phyloP scores from a whole-genome alignment of 2,797 vertebrate genomes.

The Fringilla coelebs region DNA sequence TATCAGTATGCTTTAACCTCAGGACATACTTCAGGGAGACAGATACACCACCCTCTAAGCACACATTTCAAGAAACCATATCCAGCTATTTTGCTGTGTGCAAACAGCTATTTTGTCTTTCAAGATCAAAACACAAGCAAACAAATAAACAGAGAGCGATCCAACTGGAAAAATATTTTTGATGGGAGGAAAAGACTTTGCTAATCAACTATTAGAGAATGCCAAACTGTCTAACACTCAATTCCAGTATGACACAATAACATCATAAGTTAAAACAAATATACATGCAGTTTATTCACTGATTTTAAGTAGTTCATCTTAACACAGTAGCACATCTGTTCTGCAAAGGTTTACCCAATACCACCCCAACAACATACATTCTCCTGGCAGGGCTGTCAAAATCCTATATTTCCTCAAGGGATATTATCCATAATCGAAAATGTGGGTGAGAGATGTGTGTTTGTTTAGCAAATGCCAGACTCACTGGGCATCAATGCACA shows the following conservation, averaged over 20 bases:
- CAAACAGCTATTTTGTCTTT: conserved; percentile 47
- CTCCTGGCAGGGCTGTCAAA: not conserved
- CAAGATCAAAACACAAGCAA: conserved; percentile 40
- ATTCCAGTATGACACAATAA: not conserved
- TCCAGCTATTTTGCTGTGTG: conserved; percentile 4
- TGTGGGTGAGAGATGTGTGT: not conserved
- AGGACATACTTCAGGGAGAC: not conserved
- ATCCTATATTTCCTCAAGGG: not conserved
- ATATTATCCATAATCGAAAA: not conserved
- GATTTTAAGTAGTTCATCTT: not conserved
- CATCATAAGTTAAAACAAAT: not conserved
- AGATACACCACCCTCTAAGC: not conserved
- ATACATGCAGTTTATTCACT: not conserved
- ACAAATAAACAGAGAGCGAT: conserved; percentile 39
- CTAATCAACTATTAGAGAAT: conserved; percentile 21
- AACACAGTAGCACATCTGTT: not conserved
- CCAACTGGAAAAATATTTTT: conserved; percentile 42
- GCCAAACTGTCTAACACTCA: conserved; percentile 25
- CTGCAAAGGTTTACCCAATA: not conserved
- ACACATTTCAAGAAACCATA: not conserved
- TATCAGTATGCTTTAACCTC: not conserved
- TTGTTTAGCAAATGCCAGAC: not conserved
- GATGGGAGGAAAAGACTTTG: conserved; percentile 13
- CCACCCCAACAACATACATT: not conserved
- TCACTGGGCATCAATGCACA: not conserved